Evolutionary conservation across 2,888 invertebrate species (phyloP).

Genomic region (Pandemis cinnamomeana): DNA sequence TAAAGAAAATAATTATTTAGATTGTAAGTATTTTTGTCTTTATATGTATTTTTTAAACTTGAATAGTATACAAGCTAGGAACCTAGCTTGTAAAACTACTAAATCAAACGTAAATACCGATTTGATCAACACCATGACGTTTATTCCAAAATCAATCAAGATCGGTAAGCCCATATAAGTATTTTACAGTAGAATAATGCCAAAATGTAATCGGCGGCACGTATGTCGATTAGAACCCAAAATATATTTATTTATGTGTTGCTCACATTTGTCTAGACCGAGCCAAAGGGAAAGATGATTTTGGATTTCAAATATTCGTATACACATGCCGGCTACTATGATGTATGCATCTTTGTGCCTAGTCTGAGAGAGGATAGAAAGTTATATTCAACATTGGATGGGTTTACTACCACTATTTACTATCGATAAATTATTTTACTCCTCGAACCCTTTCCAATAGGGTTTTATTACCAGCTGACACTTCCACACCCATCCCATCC

Average conservation of each 20-base stretch:
- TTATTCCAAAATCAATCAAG: background rate
- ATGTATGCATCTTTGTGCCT: too few relatives aligned
- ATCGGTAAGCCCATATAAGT: background rate
- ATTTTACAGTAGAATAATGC: background rate
- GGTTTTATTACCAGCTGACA: slow-evolving; percentile 37
- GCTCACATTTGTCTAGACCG: too few relatives aligned
- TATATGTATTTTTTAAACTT: too few relatives aligned
- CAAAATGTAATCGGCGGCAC: background rate
- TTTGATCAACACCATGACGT: background rate
- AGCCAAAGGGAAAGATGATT: too few relatives aligned
- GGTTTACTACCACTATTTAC: slow-evolving; percentile 34
- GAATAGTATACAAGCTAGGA: too few relatives aligned
- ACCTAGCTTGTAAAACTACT: background rate
- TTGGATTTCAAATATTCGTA: background rate
- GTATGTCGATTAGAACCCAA: too few relatives aligned
- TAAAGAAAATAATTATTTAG: too few relatives aligned
- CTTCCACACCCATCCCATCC: slow-evolving; percentile 32
- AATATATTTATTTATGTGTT: too few relatives aligned
- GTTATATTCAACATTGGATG: slow-evolving; percentile 2
- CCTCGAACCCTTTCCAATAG: slow-evolving; percentile 36
- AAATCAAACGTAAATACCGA: background rate
- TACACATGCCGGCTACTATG: background rate
- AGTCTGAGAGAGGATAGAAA: background rate
- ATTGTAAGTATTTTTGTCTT: too few relatives aligned
- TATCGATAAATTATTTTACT: slow-evolving; percentile 33